Evolutionary conservation across 2,888 invertebrate genomes (phyloP), one percentile per base, ranked within the genome.

Genomic region (Apeira syringaria): DNA sequence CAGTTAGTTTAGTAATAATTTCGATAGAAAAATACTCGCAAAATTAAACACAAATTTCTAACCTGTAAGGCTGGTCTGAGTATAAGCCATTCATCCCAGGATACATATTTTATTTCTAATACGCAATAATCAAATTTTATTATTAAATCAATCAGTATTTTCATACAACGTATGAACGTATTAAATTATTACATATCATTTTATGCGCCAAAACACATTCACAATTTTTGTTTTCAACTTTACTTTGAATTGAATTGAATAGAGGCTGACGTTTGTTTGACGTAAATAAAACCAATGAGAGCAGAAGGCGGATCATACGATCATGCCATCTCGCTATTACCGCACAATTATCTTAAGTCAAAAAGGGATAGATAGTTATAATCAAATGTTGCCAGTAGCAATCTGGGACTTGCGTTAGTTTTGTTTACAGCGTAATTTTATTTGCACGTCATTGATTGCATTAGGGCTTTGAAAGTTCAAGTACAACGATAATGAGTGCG

Each of bases 241-340:
- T n/a, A n/a, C 51, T 22, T 22, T 22, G 22, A 22, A 6, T n/a
- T n/a, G n/a, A n/a, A n/a, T n/a, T n/a, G n/a, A n/a, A n/a, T n/a
- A n/a, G n/a, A n/a, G n/a, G n/a, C n/a, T n/a, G n/a, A n/a, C n/a
- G 22, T 22, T n/a, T 22, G 17, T 69, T 73, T 81, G 80, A 82
- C 80, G 70, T 47, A 34, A 27, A 36, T 42, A 61, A 50, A 47
- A 49, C 71, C 73, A 74, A 79, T 75, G 61, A 67, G 64, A 68
- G 52, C 70, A 61, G 65, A 41, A 62, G 80, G 74, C 68, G 69
- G 72, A 87, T 87, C 88, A 73, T 87, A 87, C 86, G 88, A 88
- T 88, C 67, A 8, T 52, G 50, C 67, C 51, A 27, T 77, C 79
- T 63, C 68, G 24, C 53, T 80, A 58, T 4, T 47, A 34, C 70